A percentile compares a stretch with the other conserved stretches of the same genome.
Evolutionary conservation across 1,140 invertebrate genomes (phyloP).

Genomic region (Eriocheir sinensis): DNA sequence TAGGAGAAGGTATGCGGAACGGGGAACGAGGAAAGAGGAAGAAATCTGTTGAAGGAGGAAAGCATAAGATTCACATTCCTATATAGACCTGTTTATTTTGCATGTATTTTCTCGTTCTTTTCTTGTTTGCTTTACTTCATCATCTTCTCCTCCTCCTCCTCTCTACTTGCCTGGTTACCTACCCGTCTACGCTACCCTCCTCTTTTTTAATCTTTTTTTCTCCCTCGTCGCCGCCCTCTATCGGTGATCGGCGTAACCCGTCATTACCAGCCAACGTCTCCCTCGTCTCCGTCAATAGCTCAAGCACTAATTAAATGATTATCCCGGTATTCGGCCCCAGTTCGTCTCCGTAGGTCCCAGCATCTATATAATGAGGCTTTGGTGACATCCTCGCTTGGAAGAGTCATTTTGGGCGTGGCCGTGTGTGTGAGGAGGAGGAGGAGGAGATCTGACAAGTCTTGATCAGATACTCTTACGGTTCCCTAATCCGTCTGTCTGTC

Average conservation of each 20-base stretch:
- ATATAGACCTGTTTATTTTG: too few relatives aligned
- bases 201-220: neutral
- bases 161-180: too few relatives aligned
- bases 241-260: conserved; percentile 10
- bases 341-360: neutral
- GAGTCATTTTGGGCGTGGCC: neutral
- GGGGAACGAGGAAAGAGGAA: neutral
- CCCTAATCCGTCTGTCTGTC: too few relatives aligned
- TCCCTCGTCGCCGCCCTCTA: neutral
- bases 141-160: too few relatives aligned
- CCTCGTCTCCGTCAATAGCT: neutral
- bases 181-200: neutral
- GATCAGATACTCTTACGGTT: neutral
- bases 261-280: neutral
- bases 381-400: neutral
- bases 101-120: too few relatives aligned
- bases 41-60: neutral
- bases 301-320: conserved; percentile 15
- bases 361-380: neutral
- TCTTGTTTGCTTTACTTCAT: too few relatives aligned
- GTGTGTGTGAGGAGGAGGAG: too few relatives aligned
- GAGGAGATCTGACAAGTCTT: neutral
- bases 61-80: too few relatives aligned
- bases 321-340: neutral
- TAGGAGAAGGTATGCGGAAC: neutral